Evolutionary conservation across 2,888 invertebrate species (phyloP).

Genomic region (Tetragonisca angustula): DNA sequence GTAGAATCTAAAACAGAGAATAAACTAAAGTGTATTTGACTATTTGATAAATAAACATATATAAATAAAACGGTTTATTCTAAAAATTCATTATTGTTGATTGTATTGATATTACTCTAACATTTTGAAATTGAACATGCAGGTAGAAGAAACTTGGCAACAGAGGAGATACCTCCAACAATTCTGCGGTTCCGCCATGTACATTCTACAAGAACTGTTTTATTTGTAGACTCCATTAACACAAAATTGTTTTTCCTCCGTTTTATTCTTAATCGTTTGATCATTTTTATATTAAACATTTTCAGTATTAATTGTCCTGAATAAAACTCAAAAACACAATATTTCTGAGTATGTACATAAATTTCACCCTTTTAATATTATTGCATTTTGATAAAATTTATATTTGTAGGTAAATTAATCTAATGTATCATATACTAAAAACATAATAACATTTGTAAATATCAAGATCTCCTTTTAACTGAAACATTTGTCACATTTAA

Average conservation of each 20-base stretch:
- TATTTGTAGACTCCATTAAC: slow-evolving; percentile 7
- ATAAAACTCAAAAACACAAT: not conserved
- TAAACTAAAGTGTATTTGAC: too few relatives aligned
- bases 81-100: slow-evolving; percentile 19
- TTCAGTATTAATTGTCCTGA: not conserved
- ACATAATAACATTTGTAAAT: not conserved
- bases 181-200: slow-evolving; percentile 25
- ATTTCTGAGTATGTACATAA: not conserved
- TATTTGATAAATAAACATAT: not conserved
- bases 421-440: not conserved
- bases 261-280: slow-evolving; percentile 12
- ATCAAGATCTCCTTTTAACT: not conserved
- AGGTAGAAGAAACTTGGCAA: slow-evolving; percentile 46
- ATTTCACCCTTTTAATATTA: not conserved
- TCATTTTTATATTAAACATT: not conserved
- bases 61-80: not conserved
- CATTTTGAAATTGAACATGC: slow-evolving; percentile 28
- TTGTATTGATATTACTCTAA: not conserved
- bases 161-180: slow-evolving; percentile 32
- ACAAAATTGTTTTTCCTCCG: not conserved
- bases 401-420: not conserved
- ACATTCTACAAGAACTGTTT: slow-evolving; percentile 14
- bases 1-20: not conserved
- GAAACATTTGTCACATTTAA: not conserved
- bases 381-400: not conserved